phyloP scores from a whole-genome alignment of 2,888 invertebrate species.

The Leistus spinibarbis region DNA sequence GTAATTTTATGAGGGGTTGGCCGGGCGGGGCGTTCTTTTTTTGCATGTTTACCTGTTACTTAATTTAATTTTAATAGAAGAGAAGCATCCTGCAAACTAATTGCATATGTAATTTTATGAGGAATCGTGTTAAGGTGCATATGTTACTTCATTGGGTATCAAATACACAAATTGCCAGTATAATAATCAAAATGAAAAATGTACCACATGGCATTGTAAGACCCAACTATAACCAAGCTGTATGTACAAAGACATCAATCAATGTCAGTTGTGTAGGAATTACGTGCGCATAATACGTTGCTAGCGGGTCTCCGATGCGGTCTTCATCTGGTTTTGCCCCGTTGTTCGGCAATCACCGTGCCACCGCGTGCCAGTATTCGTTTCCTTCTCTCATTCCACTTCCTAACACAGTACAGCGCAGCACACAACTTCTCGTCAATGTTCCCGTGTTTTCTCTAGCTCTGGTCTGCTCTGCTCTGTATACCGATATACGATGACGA shows the following conservation, averaged over 20 bases:
- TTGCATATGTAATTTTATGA: too few relatives aligned
- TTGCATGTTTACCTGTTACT: too few relatives aligned
- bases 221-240: conserved; percentile 35
- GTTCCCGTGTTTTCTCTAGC: not conserved
- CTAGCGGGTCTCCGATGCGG: conserved; percentile 17
- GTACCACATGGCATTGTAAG: conserved; percentile 40
- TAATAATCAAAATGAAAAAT: conserved; percentile 47
- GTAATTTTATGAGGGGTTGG: too few relatives aligned
- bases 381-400: not conserved
- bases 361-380: conserved; percentile 45
- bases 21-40: too few relatives aligned
- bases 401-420: not conserved
- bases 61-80: too few relatives aligned
- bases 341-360: conserved; percentile 45
- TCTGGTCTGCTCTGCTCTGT: not conserved
- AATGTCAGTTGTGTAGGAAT: conserved; percentile 45
- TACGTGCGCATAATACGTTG: conserved; percentile 44
- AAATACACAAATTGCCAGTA: conserved; percentile 44
- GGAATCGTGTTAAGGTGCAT: conserved; percentile 28
- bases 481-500: not conserved
- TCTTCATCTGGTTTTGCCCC: conserved; percentile 41
- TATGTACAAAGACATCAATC: conserved; percentile 46
- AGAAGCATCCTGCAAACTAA: too few relatives aligned
- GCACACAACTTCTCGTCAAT: not conserved
- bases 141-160: conserved; percentile 28